These are phyloP conservation scores for Macroramphosus scolopax DNA, from an alignment of 2,797 vertebrate species.

Conservation along the genomic window DNA sequence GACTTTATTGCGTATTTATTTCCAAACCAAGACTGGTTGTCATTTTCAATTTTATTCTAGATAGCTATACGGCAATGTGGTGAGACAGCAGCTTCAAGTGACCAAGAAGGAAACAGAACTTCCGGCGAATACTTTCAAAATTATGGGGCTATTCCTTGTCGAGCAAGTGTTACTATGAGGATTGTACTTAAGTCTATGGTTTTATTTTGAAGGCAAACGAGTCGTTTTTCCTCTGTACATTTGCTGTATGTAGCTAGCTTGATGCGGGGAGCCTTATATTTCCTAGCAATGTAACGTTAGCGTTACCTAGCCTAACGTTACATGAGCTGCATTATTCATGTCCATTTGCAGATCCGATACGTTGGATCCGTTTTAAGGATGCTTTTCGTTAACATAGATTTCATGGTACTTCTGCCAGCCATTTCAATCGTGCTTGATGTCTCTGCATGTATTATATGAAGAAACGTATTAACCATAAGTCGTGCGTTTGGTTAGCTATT, in stretches of 20 bases:
- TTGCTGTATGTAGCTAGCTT: conserved; percentile 1
- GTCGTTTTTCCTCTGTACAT: background rate
- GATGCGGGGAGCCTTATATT: conserved; percentile 22
- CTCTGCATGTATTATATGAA: too few species aligned
- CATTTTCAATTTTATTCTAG: background rate
- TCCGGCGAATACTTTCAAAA: conserved; percentile 49
- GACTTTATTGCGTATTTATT: background rate
- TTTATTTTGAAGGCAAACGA: conserved; percentile 48
- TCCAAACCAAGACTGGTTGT: background rate
- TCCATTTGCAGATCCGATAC: conserved; percentile 47
- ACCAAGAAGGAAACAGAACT: background rate
- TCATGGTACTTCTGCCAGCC: background rate
- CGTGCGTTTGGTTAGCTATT: conserved; percentile 18
- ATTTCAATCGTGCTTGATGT: background rate
- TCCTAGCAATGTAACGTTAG: conserved; percentile 36
- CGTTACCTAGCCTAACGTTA: conserved; percentile 51
- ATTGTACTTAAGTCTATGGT: background rate
- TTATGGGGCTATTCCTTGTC: background rate
- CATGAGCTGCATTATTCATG: conserved; percentile 74
- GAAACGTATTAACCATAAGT: too few species aligned
- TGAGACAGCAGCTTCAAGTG: conserved; percentile 20
- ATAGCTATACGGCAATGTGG: background rate
- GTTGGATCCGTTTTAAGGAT: conserved; percentile 14
- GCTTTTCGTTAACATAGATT: conserved; percentile 12
- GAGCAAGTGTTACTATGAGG: background rate